Base-by-base conservation (phyloP, 2,113 vertebrate genomes). In the Hyperoodon ampullatus region DNA sequence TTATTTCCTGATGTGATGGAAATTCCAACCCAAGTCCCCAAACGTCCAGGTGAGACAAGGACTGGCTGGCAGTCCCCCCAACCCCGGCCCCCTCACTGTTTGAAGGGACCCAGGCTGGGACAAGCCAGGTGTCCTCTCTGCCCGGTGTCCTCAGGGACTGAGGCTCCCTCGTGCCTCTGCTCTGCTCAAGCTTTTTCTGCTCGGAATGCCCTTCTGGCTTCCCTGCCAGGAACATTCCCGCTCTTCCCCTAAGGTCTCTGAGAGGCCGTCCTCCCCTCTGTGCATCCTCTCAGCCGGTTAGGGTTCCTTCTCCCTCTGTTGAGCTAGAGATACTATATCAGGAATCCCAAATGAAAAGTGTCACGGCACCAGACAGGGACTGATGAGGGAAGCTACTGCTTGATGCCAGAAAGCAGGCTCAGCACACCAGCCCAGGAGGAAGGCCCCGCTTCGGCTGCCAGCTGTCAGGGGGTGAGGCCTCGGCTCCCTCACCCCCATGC, bases 171-270 rank as follows among this genome's bases (percentile, higher is more conserved):
- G 0, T 6, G 60, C 19, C 47, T 19, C 35, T 33, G 60, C 23
- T 55, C 53, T 44, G n/a, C 10, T 33, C 61, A 8, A 6, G 7
- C 9, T 35, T 44, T 14, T 72, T 74, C 13, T 75, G 66, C 33
- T 42, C 0, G 0, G 18, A 74, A 35, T 9, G 11, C 9, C 77
- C 74, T 35, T 1, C 3, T 4, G 15, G 33, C 12, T 26, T 8
- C 47, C 55, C 18, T 0, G 3, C 24, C 23, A 13, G 26, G 11
- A 35, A 28, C 8, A 0, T 23, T 10, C 39, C 18, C 23, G 39
- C 39, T 63, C 53, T 18, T 24, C 63, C 28, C 21, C 60, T 1
- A 3, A 61, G 4, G 11, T 16, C 16, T 80, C 23, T 3, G 21
- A 50, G 50, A 58, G 13, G 28, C 35, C 16, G 0, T 3, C 30